phyloP scores from a whole-genome alignment of 2,888 invertebrate genomes.

The Leucozona laternaria region DNA sequence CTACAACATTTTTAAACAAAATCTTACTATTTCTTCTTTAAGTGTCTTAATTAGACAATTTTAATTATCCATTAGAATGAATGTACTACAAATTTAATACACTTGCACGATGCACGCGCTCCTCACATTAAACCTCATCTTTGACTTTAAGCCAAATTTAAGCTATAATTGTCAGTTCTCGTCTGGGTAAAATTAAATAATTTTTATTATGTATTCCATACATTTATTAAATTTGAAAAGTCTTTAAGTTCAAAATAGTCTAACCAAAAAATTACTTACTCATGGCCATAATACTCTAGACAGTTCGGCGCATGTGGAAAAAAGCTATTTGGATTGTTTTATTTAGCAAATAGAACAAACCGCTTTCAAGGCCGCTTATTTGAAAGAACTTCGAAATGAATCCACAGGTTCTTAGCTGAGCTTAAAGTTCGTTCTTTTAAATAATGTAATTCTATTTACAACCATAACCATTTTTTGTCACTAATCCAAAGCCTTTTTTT shows the following conservation, averaged over 20 bases:
- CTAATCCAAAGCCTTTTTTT: not conserved
- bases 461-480: not conserved
- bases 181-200: not conserved
- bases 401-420: no score
- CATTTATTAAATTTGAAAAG: not conserved
- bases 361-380: no score
- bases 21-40: not conserved
- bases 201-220: not conserved
- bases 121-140: not conserved
- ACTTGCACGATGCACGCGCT: no score
- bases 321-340: no score
- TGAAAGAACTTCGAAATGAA: no score
- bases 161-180: not conserved
- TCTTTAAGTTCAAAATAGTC: no score
- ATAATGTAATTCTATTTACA: not conserved
- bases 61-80: not conserved
- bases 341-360: no score
- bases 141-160: not conserved
- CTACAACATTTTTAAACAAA: no score
- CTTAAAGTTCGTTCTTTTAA: not conserved
- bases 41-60: not conserved
- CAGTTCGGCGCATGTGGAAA: no score
- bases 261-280: no score
- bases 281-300: no score
- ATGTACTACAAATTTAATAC: no score